Evolutionary conservation across 2,888 invertebrate species (phyloP), one percentile per base, ranked within the genome.

Genomic region (Lithophane semibrunnea): DNA sequence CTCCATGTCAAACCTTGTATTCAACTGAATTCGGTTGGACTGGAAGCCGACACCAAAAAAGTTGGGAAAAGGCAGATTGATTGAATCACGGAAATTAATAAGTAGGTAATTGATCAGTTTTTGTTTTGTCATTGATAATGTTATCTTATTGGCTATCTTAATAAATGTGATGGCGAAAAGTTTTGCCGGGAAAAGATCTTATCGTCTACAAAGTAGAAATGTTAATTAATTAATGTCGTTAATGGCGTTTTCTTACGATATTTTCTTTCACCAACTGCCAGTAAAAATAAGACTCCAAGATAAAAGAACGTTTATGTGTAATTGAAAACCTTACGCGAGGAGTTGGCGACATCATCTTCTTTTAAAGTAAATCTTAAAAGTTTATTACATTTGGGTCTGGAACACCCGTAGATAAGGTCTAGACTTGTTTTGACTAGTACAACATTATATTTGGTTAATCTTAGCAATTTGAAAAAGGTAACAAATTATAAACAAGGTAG

Each of bases 181-280:
- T 37, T 58, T 54, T 47, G 18, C 12, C 16, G 13, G 16, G 4
- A 24, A 16, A 44, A 21, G 18, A 13, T n/a, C 5, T 18, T 47
- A 58, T 54, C 73, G 24, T 10, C 2, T 21, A 49, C 12, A 24
- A 12, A 66, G 2, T 49, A 66, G 12, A 13, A 13, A 47, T 8
- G 18, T 49, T 44, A 58, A 58, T 73, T 56, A 73, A 73, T 73
- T 2, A 73, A 13, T 56, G 29, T n/a, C n/a, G 7, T 44, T 56
- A 56, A 10, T 44, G 16, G 9, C 44, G 1, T 73, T 73, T 58
- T 9, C 5, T 9, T 37, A 49, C 3, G 18, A 9, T 29, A n/a
- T 73, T 73, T 73, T 29, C 21, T 29, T 56, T 44, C 5, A 69
- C 18, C 24, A 52, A 69, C 70, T 18, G 24, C 42, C 21, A 47